Evolutionary conservation across 2,797 vertebrate genomes (phyloP).

Genomic region (Darevskia mixta): DNA sequence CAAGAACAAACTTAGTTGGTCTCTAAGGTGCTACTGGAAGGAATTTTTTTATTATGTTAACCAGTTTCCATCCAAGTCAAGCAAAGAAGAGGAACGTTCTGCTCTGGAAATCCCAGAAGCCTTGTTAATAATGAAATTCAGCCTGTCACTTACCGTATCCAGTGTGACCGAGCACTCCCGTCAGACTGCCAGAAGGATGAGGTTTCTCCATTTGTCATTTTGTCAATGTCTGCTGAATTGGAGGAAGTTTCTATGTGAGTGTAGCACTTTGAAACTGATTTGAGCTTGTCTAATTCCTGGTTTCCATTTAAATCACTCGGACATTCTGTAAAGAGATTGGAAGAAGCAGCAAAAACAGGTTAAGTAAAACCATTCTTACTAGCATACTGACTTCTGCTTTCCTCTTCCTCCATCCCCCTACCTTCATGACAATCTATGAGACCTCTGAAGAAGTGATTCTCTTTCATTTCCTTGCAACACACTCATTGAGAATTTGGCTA

Average conservation of each 20-base stretch:
- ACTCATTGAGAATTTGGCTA: not conserved
- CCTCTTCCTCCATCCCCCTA: not conserved
- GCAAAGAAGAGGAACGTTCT: not conserved
- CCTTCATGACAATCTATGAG: not conserved
- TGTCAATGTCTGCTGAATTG: conserved; percentile 89
- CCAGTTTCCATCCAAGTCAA: not conserved
- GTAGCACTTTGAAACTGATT: conserved; percentile 93
- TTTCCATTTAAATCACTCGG: conserved; percentile 85
- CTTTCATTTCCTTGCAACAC: not conserved
- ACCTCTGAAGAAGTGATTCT: too few relatives aligned
- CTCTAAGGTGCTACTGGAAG: too few relatives aligned
- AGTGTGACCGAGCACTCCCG: conserved; percentile 94
- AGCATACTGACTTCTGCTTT: not conserved
- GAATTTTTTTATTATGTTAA: too few relatives aligned
- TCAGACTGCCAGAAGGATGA: conserved; percentile 97
- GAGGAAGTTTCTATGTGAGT: conserved; percentile 94
- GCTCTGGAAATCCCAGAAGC: not conserved
- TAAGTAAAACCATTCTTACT: not conserved
- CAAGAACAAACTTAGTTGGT: too few relatives aligned
- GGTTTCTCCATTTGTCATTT: conserved; percentile 96
- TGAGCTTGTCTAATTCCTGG: conserved; percentile 91
- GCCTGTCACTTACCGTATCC: conserved; percentile 88
- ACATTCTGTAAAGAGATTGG: conserved; percentile 69
- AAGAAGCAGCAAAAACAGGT: not conserved
- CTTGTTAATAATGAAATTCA: too few relatives aligned